Percentiles rank a stretch among this genome's conserved stretches.
Evolutionary conservation across 1,140 invertebrate genomes (phyloP).

Genomic region (Lanistes nyassanus): DNA sequence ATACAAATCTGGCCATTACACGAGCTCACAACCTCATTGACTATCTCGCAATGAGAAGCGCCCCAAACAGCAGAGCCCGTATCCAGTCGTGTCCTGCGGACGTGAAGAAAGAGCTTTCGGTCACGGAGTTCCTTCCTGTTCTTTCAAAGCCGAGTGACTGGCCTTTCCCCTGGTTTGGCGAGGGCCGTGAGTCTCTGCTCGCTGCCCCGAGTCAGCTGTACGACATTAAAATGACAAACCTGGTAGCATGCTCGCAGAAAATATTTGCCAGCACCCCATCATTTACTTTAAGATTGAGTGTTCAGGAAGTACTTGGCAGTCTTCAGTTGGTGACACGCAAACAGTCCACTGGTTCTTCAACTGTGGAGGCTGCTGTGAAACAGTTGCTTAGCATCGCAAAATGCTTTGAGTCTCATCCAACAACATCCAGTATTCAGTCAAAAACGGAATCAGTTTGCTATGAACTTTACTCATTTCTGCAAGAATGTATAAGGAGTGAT

Average conservation of each 20-base stretch:
- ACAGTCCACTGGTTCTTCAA: not conserved
- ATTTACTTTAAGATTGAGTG: not conserved
- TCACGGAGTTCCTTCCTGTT: slow-evolving; percentile 34
- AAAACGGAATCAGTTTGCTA: not conserved
- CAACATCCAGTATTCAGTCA: not conserved
- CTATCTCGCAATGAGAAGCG: slow-evolving; percentile 15
- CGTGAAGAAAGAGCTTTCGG: slow-evolving; percentile 1
- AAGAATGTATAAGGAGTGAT: not conserved
- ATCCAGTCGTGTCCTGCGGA: not conserved
- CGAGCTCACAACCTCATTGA: slow-evolving; percentile 16
- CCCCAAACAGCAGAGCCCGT: not conserved
- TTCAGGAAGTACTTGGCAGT: not conserved
- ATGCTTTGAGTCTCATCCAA: not conserved
- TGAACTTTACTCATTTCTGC: not conserved
- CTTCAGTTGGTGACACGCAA: not conserved
- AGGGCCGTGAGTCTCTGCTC: not conserved
- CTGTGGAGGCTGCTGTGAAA: not conserved
- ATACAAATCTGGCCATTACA: not conserved
- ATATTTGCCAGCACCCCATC: not conserved
- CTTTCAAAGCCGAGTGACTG: slow-evolving; percentile 19
- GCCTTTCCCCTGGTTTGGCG: not conserved
- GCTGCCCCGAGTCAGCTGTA: not conserved
- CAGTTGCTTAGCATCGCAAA: not conserved
- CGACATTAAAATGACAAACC: not conserved
- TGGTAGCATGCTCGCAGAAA: not conserved